Percentiles rank a stretch among this genome's conserved stretches.
These are phyloP conservation scores for Emys orbicularis DNA, from an alignment of 2,797 vertebrate genomes.

Conservation along the genomic window DNA sequence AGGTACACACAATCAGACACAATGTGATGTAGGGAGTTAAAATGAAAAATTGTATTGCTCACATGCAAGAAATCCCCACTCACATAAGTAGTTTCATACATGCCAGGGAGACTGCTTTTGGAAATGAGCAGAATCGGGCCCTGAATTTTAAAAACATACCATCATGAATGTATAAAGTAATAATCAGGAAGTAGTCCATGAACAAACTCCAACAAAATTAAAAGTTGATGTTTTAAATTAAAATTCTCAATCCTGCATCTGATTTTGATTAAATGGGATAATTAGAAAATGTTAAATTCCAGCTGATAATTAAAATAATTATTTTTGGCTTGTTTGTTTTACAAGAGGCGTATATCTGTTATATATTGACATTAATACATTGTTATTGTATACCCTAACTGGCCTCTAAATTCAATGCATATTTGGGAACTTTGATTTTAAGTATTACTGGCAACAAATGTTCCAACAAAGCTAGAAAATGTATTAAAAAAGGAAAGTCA, in stretches of 20 bases:
- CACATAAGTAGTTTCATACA: neutral
- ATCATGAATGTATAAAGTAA: neutral
- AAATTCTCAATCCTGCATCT: slow-evolving; percentile 42
- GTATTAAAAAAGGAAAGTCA: neutral
- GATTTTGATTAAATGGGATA: slow-evolving; percentile 51
- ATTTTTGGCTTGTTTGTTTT: slow-evolving; percentile 25
- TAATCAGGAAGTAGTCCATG: slow-evolving; percentile 21
- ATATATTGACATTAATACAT: neutral
- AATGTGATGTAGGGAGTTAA: neutral
- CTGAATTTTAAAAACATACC: slow-evolving; percentile 39
- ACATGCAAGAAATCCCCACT: neutral
- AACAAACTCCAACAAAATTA: neutral
- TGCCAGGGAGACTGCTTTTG: neutral
- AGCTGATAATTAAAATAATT: slow-evolving; percentile 33
- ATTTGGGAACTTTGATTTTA: neutral
- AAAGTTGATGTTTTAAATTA: slow-evolving; percentile 58
- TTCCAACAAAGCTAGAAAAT: neutral
- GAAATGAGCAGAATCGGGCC: neutral
- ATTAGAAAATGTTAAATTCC: slow-evolving; percentile 31
- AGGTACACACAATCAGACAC: neutral
- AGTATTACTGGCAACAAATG: neutral
- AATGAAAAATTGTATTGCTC: neutral
- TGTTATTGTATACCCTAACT: neutral
- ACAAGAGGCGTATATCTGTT: neutral
- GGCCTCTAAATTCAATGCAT: neutral